phyloP scores from a whole-genome alignment of 1,140 invertebrate species.

The Augochlora pura region DNA sequence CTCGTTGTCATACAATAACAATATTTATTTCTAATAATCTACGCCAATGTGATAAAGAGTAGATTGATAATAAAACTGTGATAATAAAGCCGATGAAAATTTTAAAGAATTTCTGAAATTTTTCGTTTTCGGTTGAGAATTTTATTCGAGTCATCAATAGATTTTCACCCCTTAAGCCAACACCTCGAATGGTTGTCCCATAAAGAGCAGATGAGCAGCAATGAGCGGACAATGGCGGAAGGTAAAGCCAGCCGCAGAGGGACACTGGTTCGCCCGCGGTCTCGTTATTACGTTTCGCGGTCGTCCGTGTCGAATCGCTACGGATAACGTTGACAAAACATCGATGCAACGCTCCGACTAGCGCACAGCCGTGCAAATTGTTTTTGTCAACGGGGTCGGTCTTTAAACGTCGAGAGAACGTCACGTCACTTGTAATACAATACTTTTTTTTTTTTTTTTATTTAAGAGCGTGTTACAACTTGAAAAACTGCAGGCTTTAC shows the following conservation, averaged over 20 bases:
- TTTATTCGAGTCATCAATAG: background rate
- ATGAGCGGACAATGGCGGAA: constrained; percentile 32
- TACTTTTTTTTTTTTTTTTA: too few species aligned
- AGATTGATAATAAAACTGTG: too few species aligned
- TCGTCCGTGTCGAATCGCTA: constrained; percentile 40
- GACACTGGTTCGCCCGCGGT: constrained; percentile 46
- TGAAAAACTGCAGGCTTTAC: background rate
- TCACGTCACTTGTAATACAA: too few species aligned
- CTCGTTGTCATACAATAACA: too few species aligned
- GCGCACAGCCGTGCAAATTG: background rate
- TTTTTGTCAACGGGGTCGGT: background rate
- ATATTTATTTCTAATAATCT: too few species aligned
- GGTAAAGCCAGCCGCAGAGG: constrained; percentile 25
- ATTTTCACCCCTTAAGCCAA: background rate
- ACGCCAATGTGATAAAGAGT: too few species aligned
- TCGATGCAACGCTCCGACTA: constrained; percentile 10
- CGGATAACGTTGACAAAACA: constrained; percentile 52
- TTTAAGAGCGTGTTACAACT: background rate
- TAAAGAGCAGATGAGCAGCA: constrained; percentile 18
- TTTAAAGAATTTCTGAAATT: background rate
- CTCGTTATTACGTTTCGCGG: constrained; percentile 61
- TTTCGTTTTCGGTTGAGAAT: background rate
- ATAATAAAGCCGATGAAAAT: too few species aligned
- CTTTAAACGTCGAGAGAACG: background rate
- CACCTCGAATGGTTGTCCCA: background rate